Base-by-base conservation (phyloP, 2,888 invertebrate species). In the Disparrhopalites patrizii region DNA sequence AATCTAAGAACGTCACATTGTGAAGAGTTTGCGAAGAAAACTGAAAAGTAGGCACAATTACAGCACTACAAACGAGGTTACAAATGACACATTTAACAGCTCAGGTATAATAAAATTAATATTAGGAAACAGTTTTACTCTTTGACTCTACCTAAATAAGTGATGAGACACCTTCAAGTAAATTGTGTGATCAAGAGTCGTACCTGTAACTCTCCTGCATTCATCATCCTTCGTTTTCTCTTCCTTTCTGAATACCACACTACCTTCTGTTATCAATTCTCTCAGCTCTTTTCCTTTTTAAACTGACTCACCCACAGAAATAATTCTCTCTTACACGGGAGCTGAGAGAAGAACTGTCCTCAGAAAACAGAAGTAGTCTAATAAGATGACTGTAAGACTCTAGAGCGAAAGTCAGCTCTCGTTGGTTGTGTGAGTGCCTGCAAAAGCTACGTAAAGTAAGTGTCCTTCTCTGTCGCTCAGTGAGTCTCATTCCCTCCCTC, bases 231-330 rank as follows among this genome's bases (percentile, higher is more conserved):
- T 62, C 61, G 61, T 50, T 28, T 47, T 47, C 23, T 64, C 64
- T 47, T 64, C 64, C 64, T 64, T 64, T 50, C 64, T 47, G 47
- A 23, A 47, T 47, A 20, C 25, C 47, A 57, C 25, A 56, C 64
- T 64, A 64, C 64, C 64, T 62, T 52, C 51, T n/a, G n/a, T 62
- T 52, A 55, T 50, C 25, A 36, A 51, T 61, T 61, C 61, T n/a
- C n/a, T 54, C 61, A 43, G 50, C 43, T 61, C 33, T 58, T 27
- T 51, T 62, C 62, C n/a, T 25, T 33, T 23, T 52, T 36, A 15
- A 33, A 20, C 55, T 40, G 43, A 47, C 47, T 43, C 58, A 40
- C 38, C 58, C 10, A 13, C 47, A 27, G 47, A 38, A 10, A 38
- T 47, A n/a, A 25, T 23, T 27, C 47, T 28, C 40, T 27, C 33